A percentile compares a stretch with the other conserved stretches of the same genome.
These are phyloP conservation scores for Tipula lateralis DNA, from an alignment of 2,888 invertebrate species.

Conservation along the genomic window DNA sequence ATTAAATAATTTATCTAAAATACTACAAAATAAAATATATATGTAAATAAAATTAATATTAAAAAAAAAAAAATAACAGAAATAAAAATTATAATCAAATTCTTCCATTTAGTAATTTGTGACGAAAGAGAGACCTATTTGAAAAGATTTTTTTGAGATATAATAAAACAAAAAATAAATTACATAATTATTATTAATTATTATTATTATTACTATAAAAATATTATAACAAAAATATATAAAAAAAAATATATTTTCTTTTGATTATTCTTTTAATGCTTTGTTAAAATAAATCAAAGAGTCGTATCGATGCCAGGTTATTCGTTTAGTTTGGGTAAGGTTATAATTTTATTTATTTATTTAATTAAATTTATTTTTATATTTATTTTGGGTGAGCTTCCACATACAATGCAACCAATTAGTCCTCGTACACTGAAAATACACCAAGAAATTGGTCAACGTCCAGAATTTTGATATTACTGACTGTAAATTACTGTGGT, in stretches of 20 bases:
- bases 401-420: too few species aligned
- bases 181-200: not conserved
- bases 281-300: not conserved
- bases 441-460: too few species aligned
- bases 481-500: too few species aligned
- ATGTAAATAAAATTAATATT: constrained; percentile 11
- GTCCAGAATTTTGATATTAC: too few species aligned
- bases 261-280: not conserved
- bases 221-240: not conserved
- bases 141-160: not conserved
- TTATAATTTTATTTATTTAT: not conserved
- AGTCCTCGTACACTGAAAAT: too few species aligned
- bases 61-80: not conserved
- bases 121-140: not conserved
- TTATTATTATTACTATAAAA: not conserved
- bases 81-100: constrained; percentile 24
- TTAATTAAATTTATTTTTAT: too few species aligned
- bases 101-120: constrained; percentile 27
- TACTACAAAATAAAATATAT: not conserved
- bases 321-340: not conserved
- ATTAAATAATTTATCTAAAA: constrained; percentile 15
- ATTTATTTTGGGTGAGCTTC: too few species aligned
- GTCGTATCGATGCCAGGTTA: not conserved
- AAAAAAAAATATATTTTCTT: not conserved
- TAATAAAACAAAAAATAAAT: not conserved